Evolutionary conservation across 2,888 invertebrate genomes (phyloP), one percentile per base, ranked within the genome.

Genomic region (Eupithecia dodoneata): DNA sequence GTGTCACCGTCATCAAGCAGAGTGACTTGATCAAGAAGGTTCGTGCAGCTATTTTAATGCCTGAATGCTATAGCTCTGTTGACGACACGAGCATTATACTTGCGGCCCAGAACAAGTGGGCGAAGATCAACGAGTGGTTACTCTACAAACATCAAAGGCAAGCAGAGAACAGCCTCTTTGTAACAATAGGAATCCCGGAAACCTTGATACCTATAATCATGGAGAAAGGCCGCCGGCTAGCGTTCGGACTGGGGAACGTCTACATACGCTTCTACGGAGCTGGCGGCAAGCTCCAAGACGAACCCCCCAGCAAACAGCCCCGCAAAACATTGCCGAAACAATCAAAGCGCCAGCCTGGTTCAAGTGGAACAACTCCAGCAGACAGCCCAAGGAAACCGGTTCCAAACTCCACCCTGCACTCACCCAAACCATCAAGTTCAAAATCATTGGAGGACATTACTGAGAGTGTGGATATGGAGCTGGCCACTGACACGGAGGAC

Each of bases 61-160:
- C 52, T 15, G n/a, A 52, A 2, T 52, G 52, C n/a, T 2, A 2
- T 0, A n/a, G 0, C 52, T 52, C 52, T 2, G 15, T 52, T 52
- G 52, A n/a, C 2, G 52, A 52, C n/a, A 52, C 52, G 5, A n/a
- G 52, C 15, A 5, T 52, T 15, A 2, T 52, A 52, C 15, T 52
- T 15, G 52, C 52, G 52, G 52, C 52, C 52, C 59, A 59, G 18
- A 59, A 59, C 59, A 59, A 18, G 59, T 59, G 59, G 59, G 59
- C 59, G 59, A n/a, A 18, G 18, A 9, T 59, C 18, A 7, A 59
- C 9, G 18, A 59, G 59, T 59, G 59, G 18, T 2, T 18, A 0
- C 1, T 59, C 18, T 59, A 59, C 18, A 59, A 3, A n/a, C 59
- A 18, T 18, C 59, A 18, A 18, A 59, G 18, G 10, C 59, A 59